Evolutionary conservation across 2,888 invertebrate species (phyloP), one percentile per base, ranked within the genome.

Genomic region (Cephus pulcher): DNA sequence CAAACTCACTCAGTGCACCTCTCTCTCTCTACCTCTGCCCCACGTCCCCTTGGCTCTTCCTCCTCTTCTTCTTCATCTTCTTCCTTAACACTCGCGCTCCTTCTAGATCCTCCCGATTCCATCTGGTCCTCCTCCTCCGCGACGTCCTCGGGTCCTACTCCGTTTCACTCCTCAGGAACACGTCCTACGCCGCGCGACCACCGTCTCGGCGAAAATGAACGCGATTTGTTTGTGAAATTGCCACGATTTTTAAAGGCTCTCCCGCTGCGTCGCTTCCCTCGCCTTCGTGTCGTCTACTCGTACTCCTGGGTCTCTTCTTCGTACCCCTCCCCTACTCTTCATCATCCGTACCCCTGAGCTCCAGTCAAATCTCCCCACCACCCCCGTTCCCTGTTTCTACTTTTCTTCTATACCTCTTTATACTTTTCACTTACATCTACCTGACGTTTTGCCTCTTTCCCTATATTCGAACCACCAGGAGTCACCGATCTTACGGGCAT

Each of bases 241-340:
- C 33, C 71, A 12, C 71, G 71, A 71, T 71, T 71, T 71, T 71
- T 71, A 71, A 71, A 71, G 71, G 71, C 12, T 71, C 12, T 33
- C 71, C 71, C 32, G 32, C 71, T 9, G 56, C 56, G 56, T 23
- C 23, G 32, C 71, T 32, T 32, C 71, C 12, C 32, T 71, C 3
- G 2, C 32, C 71, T 12, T 71, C 71, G 71, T 33, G 12, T 56
- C 56, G 1, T 56, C 23, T 23, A 23, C 56, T 23, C 23, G 56
- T 9, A 56, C 56, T 23, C 56, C 56, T 15, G 9, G 56, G 15
- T 56, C 9, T 4, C 56, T 9, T 56, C 56, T 23, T 23, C 23
- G 23, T 56, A 15, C 6, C 56, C 23, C 56, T 79, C 71, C 77
- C 74, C 77, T 76, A 81, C 82, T 85, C 82, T 85, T 85, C 85